Evolutionary conservation across 2,888 invertebrate genomes (phyloP).

Genomic region (Odiellus spinosus): DNA sequence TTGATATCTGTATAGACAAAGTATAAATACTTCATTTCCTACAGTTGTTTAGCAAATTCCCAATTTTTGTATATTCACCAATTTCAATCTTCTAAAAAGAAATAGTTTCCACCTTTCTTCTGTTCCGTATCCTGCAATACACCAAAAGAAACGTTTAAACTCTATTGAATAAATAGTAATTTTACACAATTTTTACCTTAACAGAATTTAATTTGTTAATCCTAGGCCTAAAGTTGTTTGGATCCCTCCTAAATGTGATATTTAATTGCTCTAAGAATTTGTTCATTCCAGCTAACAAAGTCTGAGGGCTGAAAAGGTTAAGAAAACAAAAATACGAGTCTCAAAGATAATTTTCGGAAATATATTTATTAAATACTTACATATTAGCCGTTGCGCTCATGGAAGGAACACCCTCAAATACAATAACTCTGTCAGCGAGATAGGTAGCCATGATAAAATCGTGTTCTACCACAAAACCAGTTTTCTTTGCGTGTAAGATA

Average conservation of each 20-base stretch:
- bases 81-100: constrained; percentile 83
- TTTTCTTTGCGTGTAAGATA: constrained; percentile 96
- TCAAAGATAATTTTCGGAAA: background rate
- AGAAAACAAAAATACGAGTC: constrained; percentile 1
- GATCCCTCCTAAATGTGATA: constrained; percentile 95
- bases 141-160: too few relatives aligned
- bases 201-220: constrained; percentile 95
- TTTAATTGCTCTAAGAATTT: constrained; percentile 83
- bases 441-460: constrained; percentile 99
- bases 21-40: too few relatives aligned
- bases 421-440: constrained; percentile 92
- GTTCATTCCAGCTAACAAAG: constrained; percentile 94
- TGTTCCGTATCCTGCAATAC: constrained; percentile 73
- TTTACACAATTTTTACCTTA: constrained; percentile 46
- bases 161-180: background rate
- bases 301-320: constrained; percentile 43
- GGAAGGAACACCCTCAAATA: constrained; percentile 90
- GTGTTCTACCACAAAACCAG: constrained; percentile 98
- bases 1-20: too few relatives aligned
- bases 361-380: constrained; percentile 23
- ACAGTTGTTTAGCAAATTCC: too few relatives aligned
- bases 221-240: constrained; percentile 93
- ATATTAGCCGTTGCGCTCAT: constrained; percentile 72
- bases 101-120: constrained; percentile 91
- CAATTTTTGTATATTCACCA: background rate